Evolutionary conservation across 2,113 vertebrate genomes (phyloP).

Genomic region (Leuciscus idus): DNA sequence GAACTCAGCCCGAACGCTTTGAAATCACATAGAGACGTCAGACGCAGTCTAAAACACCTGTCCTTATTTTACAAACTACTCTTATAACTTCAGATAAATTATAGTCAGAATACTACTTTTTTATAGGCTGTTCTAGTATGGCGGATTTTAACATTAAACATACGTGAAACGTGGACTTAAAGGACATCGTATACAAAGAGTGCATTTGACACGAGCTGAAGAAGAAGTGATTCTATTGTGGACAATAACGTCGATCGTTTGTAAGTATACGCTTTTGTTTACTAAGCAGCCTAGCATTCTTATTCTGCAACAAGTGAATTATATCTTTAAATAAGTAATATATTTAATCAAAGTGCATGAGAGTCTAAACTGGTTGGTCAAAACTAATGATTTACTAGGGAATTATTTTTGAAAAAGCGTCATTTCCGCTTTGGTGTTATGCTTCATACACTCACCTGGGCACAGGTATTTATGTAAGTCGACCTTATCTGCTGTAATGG

Average conservation of each 20-base stretch:
- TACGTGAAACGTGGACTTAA: neutral
- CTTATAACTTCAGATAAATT: neutral
- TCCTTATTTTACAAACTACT: neutral
- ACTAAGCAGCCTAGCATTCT: neutral
- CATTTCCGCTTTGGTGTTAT: constrained; percentile 35
- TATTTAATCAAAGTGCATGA: neutral
- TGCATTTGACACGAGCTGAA: neutral
- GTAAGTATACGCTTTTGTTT: constrained; percentile 32
- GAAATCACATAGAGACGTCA: neutral
- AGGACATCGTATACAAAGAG: neutral
- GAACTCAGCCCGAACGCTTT: neutral
- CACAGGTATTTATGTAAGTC: neutral
- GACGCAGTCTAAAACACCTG: neutral
- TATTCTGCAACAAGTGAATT: neutral
- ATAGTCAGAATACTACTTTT: neutral
- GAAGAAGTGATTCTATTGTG: constrained; percentile 1
- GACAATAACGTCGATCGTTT: neutral
- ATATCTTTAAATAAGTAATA: neutral
- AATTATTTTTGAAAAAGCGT: neutral
- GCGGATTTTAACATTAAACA: neutral
- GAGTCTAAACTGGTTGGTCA: neutral
- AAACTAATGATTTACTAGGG: neutral
- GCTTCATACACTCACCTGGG: constrained; percentile 1
- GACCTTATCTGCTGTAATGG: neutral
- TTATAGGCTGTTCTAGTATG: neutral